A percentile compares a stretch with the other conserved stretches of the same genome.
Evolutionary conservation across 2,797 vertebrate species (phyloP).

Genomic region (Myotis planiceps): DNA sequence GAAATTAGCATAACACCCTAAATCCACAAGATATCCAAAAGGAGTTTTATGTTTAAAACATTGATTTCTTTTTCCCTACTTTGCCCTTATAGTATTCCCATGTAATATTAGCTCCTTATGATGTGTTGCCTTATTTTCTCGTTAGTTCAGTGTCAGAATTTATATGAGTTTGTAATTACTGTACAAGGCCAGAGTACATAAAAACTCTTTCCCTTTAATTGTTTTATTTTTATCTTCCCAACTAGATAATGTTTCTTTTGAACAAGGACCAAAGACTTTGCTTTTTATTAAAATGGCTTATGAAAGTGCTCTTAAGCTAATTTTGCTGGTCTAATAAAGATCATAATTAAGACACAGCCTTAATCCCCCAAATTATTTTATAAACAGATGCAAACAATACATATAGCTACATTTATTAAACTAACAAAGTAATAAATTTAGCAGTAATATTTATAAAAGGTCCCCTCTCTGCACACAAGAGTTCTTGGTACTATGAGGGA

Average conservation of each 20-base stretch:
- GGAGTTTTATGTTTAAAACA: background rate
- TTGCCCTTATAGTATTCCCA: background rate
- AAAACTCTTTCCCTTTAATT: background rate
- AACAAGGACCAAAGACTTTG: background rate
- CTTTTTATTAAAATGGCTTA: constrained; percentile 47
- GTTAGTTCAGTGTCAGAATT: constrained; percentile 16
- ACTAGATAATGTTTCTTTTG: constrained; percentile 42
- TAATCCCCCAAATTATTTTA: background rate
- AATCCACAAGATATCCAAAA: background rate
- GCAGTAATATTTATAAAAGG: background rate
- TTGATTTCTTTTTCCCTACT: background rate
- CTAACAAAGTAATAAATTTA: background rate
- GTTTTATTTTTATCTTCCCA: background rate
- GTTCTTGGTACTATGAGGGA: background rate
- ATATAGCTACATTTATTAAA: background rate
- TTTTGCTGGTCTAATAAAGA: constrained; percentile 20
- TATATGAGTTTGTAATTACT: background rate
- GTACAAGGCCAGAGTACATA: background rate
- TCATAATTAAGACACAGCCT: background rate
- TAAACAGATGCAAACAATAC: background rate
- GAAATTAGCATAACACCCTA: background rate
- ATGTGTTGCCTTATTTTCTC: constrained; percentile 12
- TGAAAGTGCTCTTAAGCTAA: constrained; percentile 17
- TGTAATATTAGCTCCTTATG: background rate
- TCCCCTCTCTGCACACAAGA: background rate